phyloP scores from a whole-genome alignment of 1,140 invertebrate species.

The Bilobella aurantiaca region DNA sequence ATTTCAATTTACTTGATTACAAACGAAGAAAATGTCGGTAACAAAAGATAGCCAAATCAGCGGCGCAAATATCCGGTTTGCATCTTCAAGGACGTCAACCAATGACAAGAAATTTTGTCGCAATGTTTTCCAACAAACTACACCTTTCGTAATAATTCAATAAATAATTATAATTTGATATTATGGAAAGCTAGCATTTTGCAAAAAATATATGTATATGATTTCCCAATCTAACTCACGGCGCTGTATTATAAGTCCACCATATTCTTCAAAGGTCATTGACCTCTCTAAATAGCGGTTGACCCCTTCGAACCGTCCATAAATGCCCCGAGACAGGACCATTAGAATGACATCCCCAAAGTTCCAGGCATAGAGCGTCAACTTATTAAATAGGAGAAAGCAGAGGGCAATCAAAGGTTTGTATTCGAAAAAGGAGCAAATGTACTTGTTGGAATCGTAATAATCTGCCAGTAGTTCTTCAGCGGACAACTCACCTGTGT shows the following conservation, averaged over 20 bases:
- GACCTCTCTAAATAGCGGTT: conserved; percentile 18
- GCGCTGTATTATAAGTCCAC: too few species aligned
- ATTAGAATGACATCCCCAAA: conserved; percentile 29
- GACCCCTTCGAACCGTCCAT: conserved; percentile 15
- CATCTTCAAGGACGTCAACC: conserved; percentile 20
- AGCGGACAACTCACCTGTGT: conserved; percentile 5
- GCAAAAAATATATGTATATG: too few species aligned
- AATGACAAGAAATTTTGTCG: conserved; percentile 20
- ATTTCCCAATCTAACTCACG: too few species aligned
- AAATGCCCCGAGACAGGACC: conserved; percentile 22
- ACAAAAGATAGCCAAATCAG: conserved; percentile 31
- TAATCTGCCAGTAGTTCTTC: conserved; percentile 23
- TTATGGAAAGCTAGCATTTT: too few species aligned
- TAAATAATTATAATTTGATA: too few species aligned
- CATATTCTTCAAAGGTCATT: not conserved
- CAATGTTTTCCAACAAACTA: conserved; percentile 20
- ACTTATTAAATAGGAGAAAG: conserved; percentile 23
- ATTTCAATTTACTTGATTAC: conserved; percentile 21
- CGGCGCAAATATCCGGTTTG: conserved; percentile 25
- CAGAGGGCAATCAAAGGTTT: conserved; percentile 7
- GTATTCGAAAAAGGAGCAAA: conserved; percentile 22
- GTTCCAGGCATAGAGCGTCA: conserved; percentile 25
- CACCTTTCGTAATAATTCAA: too few species aligned
- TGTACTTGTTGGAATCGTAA: conserved; percentile 24
- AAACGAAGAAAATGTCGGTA: conserved; percentile 32